Base-by-base conservation (phyloP, 2,113 vertebrate species). In the Petaurus breviceps region DNA sequence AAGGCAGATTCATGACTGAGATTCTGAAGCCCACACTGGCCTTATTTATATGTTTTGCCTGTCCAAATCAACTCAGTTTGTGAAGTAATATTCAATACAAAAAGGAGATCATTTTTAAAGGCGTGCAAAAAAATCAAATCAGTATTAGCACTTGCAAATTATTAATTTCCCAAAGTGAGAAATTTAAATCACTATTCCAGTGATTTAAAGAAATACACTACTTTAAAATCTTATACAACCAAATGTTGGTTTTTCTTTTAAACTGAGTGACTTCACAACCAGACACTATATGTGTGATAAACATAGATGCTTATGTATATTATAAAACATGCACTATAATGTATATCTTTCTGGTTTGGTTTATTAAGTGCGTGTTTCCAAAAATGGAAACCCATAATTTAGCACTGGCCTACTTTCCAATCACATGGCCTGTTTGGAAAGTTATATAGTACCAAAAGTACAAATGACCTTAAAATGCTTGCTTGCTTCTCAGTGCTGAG, bases 161-260 rank as follows among this genome's bases (percentile, higher is more conserved):
- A 95, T 31, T 84, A 95, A 93, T 90, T 90, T 93, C n/a, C 92
- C 55, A 91, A 94, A 93, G 90, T 55, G 84, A 97, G n/a, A 77
- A 46, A 84, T 61, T 94, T 96, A 50, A 96, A 96, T 95, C 92
- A 92, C 10, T 0, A 52, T 77, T 93, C 93, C 43, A 53, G 84
- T 24, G 92, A 89, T 37, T 91, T 94, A 93, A 24, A 19, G 14
- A 95, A 93, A 89, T 92, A 95, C 68, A 89, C 37, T 50, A 94
- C 90, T 93, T 89, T 3, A 55, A 90, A 95, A 91, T 68, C n/a
- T 90, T 4, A 8, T 84, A 19, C 61, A 77, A n/a, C 16, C 8
- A 6, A 84, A 84, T 43, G 6, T 43, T 84, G 19, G 6, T 0
- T 43, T 43, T 84, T 84, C 22, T 19, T 84, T 84, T 43, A 22